Percentiles rank a stretch among this genome's conserved stretches.
Conservation (phyloP, 2,113 vertebrate species). For the Budorcas taxicolor region DNA sequence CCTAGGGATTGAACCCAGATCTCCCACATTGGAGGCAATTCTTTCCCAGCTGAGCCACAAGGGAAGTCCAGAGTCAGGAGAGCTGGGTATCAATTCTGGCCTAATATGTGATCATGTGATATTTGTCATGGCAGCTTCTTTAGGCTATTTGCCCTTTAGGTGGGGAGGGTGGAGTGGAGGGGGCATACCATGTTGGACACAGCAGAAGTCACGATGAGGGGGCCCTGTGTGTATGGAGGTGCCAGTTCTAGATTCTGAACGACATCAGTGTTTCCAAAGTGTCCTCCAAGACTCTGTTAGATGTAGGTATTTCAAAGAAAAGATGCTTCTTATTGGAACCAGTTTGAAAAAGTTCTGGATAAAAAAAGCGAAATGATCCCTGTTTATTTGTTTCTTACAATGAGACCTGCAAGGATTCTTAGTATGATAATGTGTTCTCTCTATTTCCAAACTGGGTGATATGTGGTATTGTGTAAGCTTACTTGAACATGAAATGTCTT, state of each 20-base stretch:
- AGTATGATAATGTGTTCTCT: neutral
- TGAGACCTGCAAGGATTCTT: neutral
- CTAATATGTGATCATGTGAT: neutral
- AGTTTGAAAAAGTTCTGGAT: neutral
- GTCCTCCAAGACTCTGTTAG: neutral
- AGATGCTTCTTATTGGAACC: neutral
- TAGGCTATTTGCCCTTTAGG: neutral
- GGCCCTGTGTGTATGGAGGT: accelerated
- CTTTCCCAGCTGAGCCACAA: neutral
- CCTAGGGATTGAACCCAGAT: neutral
- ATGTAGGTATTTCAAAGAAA: neutral
- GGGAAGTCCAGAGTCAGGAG: neutral
- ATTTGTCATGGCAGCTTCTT: neutral
- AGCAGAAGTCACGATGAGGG: neutral
- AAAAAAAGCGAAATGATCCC: neutral
- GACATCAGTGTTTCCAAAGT: neutral
- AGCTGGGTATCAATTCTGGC: neutral
- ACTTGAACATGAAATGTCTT: neutral
- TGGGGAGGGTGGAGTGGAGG: neutral
- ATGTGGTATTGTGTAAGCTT: neutral
- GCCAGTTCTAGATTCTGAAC: neutral
- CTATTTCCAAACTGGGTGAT: neutral
- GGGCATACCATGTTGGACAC: accelerated
- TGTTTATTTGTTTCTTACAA: neutral
- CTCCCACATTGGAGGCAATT: neutral